Conservation (phyloP, 1,140 invertebrate genomes). For the Hyles vespertilio region DNA sequence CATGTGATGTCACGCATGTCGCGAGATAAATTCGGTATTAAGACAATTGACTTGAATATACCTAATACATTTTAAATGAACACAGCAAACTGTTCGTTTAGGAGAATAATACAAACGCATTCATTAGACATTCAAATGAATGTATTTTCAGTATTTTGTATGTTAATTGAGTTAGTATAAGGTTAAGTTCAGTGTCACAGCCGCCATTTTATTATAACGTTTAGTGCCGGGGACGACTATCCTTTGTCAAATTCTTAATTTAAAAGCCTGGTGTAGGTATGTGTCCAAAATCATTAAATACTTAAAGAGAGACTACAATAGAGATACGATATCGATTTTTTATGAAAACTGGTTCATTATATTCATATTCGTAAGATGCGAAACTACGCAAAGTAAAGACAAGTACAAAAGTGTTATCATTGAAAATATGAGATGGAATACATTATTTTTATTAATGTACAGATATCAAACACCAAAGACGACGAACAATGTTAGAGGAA, state of each 20-base stretch:
- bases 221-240: neutral
- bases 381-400: neutral
- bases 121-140: conserved; percentile 65
- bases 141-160: conserved; percentile 70
- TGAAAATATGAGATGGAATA: neutral
- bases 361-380: too few relatives aligned
- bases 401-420: neutral
- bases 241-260: too few relatives aligned
- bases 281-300: too few relatives aligned
- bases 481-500: conserved; percentile 4
- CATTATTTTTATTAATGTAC: neutral
- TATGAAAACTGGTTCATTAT: too few relatives aligned
- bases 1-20: conserved; percentile 15
- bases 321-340: too few relatives aligned
- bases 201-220: conserved; percentile 38
- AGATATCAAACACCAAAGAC: too few relatives aligned
- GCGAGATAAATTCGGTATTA: conserved; percentile 13
- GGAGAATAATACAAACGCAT: conserved; percentile 29
- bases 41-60: conserved; percentile 26
- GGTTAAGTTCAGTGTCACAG: conserved; percentile 70
- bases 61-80: conserved; percentile 34
- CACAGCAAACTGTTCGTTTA: conserved; percentile 30
- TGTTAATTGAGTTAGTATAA: conserved; percentile 58
- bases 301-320: too few relatives aligned
- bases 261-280: too few relatives aligned